Evolutionary conservation across 2,888 invertebrate species (phyloP).

Genomic region (Drosophila antonietae): DNA sequence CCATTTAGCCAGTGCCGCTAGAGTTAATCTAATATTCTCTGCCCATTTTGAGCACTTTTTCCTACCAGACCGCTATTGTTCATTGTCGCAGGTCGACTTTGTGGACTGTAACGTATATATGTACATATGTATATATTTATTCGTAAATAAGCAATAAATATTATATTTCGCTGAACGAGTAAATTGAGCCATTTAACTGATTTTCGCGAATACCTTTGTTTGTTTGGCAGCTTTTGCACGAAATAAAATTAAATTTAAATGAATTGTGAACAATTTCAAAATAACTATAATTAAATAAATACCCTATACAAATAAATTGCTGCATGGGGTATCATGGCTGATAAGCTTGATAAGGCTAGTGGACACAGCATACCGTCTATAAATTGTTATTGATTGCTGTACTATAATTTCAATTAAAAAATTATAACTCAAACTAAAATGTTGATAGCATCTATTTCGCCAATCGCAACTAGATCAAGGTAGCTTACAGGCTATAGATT

Average conservation of each 20-base stretch:
- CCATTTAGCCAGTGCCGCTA: background rate
- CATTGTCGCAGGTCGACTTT: background rate
- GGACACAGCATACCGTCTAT: too few relatives aligned
- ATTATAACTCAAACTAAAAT: too few relatives aligned
- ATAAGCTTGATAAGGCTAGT: background rate
- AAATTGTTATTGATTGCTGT: too few relatives aligned
- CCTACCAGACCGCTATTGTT: too few relatives aligned
- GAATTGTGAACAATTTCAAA: conserved; percentile 7
- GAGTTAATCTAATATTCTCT: background rate
- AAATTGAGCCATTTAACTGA: conserved; percentile 5
- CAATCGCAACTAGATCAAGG: background rate
- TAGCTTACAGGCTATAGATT: too few relatives aligned
- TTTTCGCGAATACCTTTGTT: conserved; percentile 7
- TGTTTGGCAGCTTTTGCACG: background rate
- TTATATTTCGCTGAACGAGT: background rate
- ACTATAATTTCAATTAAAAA: too few relatives aligned
- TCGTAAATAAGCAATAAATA: conserved; percentile 3
- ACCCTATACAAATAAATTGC: background rate
- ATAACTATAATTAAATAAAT: conserved; percentile 4
- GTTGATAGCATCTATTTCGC: too few relatives aligned
- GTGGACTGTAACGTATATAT: background rate
- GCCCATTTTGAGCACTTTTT: background rate
- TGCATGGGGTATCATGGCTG: background rate
- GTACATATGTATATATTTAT: background rate
- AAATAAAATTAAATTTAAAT: conserved; percentile 2